Conservation (phyloP, 2,113 vertebrate species). For the Struthio camelus region DNA sequence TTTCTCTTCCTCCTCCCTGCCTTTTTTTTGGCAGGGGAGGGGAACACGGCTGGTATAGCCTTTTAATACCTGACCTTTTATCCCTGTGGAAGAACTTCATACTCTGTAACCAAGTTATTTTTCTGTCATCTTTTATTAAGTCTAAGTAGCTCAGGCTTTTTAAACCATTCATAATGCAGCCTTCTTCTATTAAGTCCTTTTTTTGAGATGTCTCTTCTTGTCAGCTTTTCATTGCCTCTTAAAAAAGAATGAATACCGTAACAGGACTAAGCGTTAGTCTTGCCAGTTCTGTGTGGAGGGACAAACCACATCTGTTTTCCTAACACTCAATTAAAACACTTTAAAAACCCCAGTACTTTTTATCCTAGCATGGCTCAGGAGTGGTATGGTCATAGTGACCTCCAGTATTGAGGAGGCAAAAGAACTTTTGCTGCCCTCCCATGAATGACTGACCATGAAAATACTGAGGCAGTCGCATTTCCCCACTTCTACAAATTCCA, state of each 20-base stretch:
- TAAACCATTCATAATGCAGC: background rate
- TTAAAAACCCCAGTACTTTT: background rate
- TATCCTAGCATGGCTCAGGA: background rate
- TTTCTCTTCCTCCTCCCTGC: fast-evolving
- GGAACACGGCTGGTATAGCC: background rate
- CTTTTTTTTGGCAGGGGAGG: fast-evolving
- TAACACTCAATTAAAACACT: background rate
- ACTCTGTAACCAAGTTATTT: background rate
- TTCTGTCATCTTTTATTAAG: background rate
- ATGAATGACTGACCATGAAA: background rate
- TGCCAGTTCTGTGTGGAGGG: background rate
- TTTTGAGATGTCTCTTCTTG: background rate
- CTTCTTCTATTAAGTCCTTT: background rate
- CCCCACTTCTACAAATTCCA: background rate
- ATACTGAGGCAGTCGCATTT: background rate
- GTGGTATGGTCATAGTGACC: background rate
- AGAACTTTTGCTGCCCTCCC: background rate
- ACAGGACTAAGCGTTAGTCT: background rate
- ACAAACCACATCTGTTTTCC: background rate
- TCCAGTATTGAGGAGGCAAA: background rate
- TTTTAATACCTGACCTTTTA: background rate
- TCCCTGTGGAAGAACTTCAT: background rate
- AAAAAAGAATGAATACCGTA: background rate
- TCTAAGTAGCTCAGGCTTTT: background rate
- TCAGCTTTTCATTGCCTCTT: background rate